Base-by-base conservation (phyloP, 1,140 invertebrate species). In the Tribolium madens region DNA sequence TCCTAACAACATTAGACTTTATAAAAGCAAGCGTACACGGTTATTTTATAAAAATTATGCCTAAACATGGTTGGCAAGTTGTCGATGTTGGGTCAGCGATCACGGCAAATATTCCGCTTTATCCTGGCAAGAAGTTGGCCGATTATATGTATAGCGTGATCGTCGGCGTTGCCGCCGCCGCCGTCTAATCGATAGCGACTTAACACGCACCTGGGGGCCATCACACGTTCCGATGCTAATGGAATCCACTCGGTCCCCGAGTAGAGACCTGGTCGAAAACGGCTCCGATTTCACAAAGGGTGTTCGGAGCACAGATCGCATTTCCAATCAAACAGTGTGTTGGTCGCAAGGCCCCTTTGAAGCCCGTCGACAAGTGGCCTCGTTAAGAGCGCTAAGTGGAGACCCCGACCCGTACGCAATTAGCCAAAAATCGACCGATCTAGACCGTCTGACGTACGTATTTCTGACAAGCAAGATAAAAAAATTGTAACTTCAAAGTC, bases 181-280 rank as follows among this genome's bases (percentile, higher is more conserved):
- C 31, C 50, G 26, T 12, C 76, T 64, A 78, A 78, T 78, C 77
- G 73, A 78, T 78, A 78, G 57, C 50, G 69, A 75, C 77, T 78
- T 76, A 78, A 74, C 77, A 78, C 77, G 77, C 77, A 78, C 77
- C 77, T 78, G 73, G 68, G 77, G 73, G 72, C 77, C 50, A 78
- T 78, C 77, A 78, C 73, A 76, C 75, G 75, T 71, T 79, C 73
- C 31, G 73, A 78, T 78, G 77, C 73, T 78, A 78, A 78, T 78
- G 69, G 53, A 78, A 75, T 78, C 73, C 50, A 36, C 42, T 77
- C 72, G 60, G 57, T 31, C 75, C 69, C 71, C 75, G 33, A 64
- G 75, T 53, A 48, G 75, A 33, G 36, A 50, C 60, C 75, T 69
- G 75, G 75, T 12, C 57, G 57, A 64, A 60, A 64, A 64, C 57